phyloP scores from a whole-genome alignment of 2,113 vertebrate species.

The Clinocottus analis region DNA sequence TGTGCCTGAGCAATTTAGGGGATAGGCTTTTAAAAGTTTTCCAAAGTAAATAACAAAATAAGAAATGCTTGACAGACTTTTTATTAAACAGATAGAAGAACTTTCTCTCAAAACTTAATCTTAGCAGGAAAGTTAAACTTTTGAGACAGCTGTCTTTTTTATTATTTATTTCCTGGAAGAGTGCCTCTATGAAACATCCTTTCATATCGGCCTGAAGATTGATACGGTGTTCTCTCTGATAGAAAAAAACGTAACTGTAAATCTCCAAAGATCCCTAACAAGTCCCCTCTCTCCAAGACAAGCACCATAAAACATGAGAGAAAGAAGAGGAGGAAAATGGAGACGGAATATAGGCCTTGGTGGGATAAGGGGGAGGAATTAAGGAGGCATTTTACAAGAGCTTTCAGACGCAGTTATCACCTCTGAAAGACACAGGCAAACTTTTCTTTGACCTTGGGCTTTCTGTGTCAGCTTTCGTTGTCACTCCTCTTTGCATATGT shows the following conservation, averaged over 20 bases:
- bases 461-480: slow-evolving; percentile 6
- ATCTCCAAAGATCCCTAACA: slow-evolving; percentile 79
- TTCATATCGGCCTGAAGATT: slow-evolving; percentile 76
- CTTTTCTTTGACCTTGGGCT: slow-evolving; percentile 71
- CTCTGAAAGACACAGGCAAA: slow-evolving; percentile 69
- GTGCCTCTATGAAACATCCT: slow-evolving; percentile 69
- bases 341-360: slow-evolving; percentile 64
- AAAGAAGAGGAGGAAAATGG: slow-evolving; percentile 50
- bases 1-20: slow-evolving; percentile 73
- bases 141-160: slow-evolving; percentile 66
- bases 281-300: slow-evolving; percentile 75
- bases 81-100: slow-evolving; percentile 67
- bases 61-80: slow-evolving; percentile 70
- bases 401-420: slow-evolving; percentile 67
- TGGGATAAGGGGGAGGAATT: slow-evolving; percentile 75
- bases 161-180: slow-evolving; percentile 58
- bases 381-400: slow-evolving; percentile 75
- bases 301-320: slow-evolving; percentile 78
- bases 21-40: slow-evolving; percentile 74
- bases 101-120: slow-evolving; percentile 65
- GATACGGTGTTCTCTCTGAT: slow-evolving; percentile 69
- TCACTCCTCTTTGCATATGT: neutral
- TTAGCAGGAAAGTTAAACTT: slow-evolving; percentile 66
- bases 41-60: slow-evolving; percentile 76
- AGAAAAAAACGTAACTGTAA: slow-evolving; percentile 74